Evolutionary conservation across 2,797 vertebrate species (phyloP).

Genomic region (Nyctibius grandis): DNA sequence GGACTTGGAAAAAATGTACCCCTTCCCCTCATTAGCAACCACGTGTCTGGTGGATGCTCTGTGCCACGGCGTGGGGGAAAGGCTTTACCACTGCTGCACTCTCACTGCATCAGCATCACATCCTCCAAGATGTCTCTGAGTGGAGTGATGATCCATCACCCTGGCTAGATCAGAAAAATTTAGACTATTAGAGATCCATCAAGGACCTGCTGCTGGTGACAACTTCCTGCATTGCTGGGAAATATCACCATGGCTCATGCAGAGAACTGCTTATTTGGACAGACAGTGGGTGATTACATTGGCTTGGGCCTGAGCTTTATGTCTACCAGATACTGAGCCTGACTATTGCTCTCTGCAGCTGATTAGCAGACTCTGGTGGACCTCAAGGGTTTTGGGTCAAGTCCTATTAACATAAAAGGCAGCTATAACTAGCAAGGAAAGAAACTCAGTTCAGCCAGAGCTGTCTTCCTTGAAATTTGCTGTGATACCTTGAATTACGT

Average conservation of each 20-base stretch:
- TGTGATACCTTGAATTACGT: background rate
- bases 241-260: accelerated
- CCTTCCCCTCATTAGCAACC: background rate
- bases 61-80: background rate
- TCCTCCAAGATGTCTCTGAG: background rate
- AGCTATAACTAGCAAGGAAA: background rate
- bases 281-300: too few relatives aligned
- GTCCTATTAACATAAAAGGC: background rate
- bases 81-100: background rate
- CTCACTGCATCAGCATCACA: background rate
- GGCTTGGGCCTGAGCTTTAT: background rate
- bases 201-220: background rate
- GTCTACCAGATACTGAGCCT: background rate
- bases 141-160: background rate
- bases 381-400: background rate
- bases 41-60: background rate
- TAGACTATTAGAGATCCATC: background rate
- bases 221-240: background rate
- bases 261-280: background rate
- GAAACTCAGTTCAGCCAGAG: background rate
- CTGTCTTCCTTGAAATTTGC: background rate
- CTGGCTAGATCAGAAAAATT: background rate
- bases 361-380: background rate
- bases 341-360: background rate
- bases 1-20: background rate